Evolutionary conservation across 2,888 invertebrate genomes (phyloP).

Genomic region (Myathropa florea): DNA sequence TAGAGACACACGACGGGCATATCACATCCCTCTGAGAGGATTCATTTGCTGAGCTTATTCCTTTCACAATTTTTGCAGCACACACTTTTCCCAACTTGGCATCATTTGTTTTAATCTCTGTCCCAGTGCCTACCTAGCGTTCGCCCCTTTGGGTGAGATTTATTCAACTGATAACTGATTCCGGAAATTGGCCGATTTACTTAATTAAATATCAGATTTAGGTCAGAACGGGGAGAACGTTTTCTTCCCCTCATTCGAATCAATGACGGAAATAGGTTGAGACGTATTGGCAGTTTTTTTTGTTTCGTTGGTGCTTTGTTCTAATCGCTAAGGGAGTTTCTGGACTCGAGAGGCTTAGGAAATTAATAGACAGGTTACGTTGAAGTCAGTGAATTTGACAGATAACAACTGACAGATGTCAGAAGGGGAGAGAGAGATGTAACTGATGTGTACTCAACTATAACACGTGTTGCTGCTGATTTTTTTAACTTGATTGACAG

Average conservation of each 20-base stretch:
- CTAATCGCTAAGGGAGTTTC: not conserved
- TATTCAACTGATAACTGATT: conserved; percentile 38
- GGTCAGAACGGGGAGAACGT: conserved; percentile 8
- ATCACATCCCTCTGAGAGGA: not conserved
- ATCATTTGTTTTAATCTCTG: not conserved
- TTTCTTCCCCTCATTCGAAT: not conserved
- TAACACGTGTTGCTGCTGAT: not conserved
- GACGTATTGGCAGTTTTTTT: not conserved
- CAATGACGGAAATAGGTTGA: not conserved
- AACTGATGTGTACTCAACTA: not conserved
- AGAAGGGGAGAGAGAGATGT: not conserved
- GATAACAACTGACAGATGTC: not conserved
- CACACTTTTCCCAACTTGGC: not conserved
- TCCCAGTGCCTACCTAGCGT: conserved; percentile 5
- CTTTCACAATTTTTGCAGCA: not conserved
- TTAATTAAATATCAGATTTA: conserved; percentile 59
- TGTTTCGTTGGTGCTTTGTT: not conserved
- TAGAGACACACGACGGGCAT: not conserved
- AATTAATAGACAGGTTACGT: conserved; percentile 3
- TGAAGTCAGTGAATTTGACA: not conserved
- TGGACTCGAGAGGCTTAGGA: conserved; percentile 1
- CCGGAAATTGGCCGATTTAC: conserved; percentile 54
- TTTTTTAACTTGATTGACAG: not conserved
- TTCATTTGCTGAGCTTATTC: not conserved
- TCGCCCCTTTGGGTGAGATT: conserved; percentile 22